A percentile compares a stretch with the other conserved stretches of the same genome.
Conservation (phyloP, 2,888 invertebrate genomes). For the Neria commutata region DNA sequence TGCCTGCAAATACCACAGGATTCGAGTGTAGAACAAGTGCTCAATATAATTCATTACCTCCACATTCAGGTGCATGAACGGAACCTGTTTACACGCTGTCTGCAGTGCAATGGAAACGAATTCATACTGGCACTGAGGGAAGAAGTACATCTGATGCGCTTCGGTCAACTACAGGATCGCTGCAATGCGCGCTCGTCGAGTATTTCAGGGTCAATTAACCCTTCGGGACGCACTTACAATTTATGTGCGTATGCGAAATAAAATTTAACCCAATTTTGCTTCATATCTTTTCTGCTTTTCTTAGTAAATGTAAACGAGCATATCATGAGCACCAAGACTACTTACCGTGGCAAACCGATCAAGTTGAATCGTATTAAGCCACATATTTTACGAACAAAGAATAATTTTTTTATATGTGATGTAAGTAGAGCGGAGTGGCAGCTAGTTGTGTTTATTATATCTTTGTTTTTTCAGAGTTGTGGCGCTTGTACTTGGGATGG, state of each 20-base stretch:
- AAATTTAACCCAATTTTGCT: neutral
- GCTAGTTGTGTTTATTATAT: neutral
- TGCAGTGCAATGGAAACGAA: slow-evolving; percentile 36
- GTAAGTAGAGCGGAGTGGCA: slow-evolving; percentile 25
- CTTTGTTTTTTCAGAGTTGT: slow-evolving; percentile 32
- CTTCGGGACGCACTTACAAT: no score
- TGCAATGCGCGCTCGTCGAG: neutral
- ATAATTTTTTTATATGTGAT: slow-evolving; percentile 40
- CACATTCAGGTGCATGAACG: slow-evolving; percentile 30
- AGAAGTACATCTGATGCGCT: slow-evolving; percentile 23
- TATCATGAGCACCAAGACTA: slow-evolving; percentile 29
- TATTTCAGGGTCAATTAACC: no score
- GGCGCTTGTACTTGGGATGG: slow-evolving; percentile 37
- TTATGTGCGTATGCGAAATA: slow-evolving; percentile 18
- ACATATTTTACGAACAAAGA: slow-evolving; percentile 29
- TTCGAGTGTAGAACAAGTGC: slow-evolving; percentile 32
- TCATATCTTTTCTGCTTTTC: slow-evolving; percentile 8
- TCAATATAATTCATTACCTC: slow-evolving; percentile 32
- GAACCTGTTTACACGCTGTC: slow-evolving; percentile 32
- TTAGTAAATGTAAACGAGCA: slow-evolving; percentile 27
- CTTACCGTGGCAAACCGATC: slow-evolving; percentile 31
- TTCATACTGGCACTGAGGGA: slow-evolving; percentile 31
- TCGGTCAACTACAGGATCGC: neutral
- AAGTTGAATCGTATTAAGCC: slow-evolving; percentile 33
- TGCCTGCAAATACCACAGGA: slow-evolving; percentile 35